Conservation (phyloP, 2,113 vertebrate species). For the Ophthalmolycus amberensis region DNA sequence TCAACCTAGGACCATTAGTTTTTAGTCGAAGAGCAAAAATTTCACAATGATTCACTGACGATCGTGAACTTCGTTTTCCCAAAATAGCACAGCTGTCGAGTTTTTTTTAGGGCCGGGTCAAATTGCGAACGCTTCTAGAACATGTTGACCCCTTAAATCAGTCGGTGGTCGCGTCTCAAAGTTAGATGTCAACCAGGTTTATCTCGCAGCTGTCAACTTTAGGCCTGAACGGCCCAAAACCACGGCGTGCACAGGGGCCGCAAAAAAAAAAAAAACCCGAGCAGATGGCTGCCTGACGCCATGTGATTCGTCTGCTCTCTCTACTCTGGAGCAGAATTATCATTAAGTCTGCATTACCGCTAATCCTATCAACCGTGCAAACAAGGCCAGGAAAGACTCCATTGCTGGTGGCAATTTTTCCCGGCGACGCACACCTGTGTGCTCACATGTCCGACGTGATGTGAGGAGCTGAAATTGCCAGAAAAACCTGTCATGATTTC, state of each 20-base stretch:
- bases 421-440: not conserved
- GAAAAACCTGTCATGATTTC: conserved; percentile 1
- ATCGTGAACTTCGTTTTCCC: not conserved
- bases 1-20: not conserved
- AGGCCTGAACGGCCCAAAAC: not conserved
- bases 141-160: not conserved
- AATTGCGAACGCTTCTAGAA: not conserved
- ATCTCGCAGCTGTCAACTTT: not conserved
- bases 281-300: conserved; percentile 19
- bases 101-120: not conserved
- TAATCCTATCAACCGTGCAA: conserved; percentile 40
- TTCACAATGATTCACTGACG: not conserved
- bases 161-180: not conserved
- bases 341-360: conserved; percentile 26
- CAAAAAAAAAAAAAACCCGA: not conserved
- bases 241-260: not conserved
- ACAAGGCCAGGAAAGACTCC: not conserved
- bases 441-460: conserved; percentile 4
- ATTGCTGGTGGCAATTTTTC: not conserved
- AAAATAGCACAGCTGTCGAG: not conserved
- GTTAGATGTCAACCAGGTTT: not conserved
- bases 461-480: not conserved
- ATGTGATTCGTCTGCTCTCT: conserved; percentile 6
- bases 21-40: not conserved
- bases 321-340: conserved; percentile 21